Base-by-base conservation (phyloP, 2,113 vertebrate species). In the Oryzias melastigma region DNA sequence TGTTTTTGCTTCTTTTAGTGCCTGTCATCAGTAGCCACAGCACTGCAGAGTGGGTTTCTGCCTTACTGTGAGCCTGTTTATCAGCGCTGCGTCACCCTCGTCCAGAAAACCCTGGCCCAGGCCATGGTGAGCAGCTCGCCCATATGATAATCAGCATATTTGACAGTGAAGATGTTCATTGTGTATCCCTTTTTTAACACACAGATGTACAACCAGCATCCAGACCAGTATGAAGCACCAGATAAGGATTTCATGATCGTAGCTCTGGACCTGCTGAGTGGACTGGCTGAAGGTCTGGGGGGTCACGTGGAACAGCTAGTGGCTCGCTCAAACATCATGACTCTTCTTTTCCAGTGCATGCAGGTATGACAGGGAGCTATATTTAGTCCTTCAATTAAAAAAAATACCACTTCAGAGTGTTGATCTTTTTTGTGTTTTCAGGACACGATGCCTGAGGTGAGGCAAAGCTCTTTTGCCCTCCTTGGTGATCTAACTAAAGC, bases 181-280 rank as follows among this genome's bases (percentile, higher is more conserved):
- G 15, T 8, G 1, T 14, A 22, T 14, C 16, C 24, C 4, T 8
- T 13, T 66, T 6, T 2, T 50, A 1, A 49, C 3, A 35, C 22
- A 16, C 75, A 98, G 96, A 97, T 98, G 96, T 97, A 97, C 70
- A 96, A 91, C 82, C 95, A 97, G 78, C 96, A 97, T 59, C 95
- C 95, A 0, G 96, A 98, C 71, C 96, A 97, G 78, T 98, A 97
- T 0, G 96, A 98, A 63, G 95, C 96, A 27, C 96, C 96, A 0
- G 96, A 98, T 72, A 98, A 98, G 76, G 96, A 98, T 52, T 98
- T 98, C 73, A 98, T 98, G 96, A 98, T 98, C 0, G 96, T 98
- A 66, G 96, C 96, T 0, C 83, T 98, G 81, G 96, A 98, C 67
- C 87, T 98, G 75, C 92, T 98, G 22, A 98, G 96, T 0, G 96